These are phyloP conservation scores for Steatocranus sp. DNA, from an alignment of 2,797 vertebrate species.

Conservation along the genomic window DNA sequence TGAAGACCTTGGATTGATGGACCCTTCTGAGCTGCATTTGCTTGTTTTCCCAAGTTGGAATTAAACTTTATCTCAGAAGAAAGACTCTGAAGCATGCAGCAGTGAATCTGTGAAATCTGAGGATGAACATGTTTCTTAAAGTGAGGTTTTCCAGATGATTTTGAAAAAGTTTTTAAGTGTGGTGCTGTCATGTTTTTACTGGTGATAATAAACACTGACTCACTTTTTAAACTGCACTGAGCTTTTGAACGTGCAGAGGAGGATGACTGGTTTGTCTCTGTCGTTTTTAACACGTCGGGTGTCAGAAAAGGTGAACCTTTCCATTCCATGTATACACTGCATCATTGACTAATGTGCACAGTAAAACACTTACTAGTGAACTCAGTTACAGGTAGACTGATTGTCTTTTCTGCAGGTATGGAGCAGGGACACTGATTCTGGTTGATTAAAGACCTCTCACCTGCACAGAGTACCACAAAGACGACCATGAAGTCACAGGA, in stretches of 20 bases:
- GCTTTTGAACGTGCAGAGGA: background rate
- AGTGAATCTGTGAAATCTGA: background rate
- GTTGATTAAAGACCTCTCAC: background rate
- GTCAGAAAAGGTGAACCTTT: background rate
- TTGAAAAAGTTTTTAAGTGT: background rate
- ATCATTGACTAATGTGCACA: background rate
- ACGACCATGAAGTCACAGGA: background rate
- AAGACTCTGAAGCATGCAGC: background rate
- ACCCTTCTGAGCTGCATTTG: background rate
- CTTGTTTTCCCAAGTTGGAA: background rate
- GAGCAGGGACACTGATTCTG: background rate
- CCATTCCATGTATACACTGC: background rate
- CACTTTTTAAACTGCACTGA: constrained; percentile 4
- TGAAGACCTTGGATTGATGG: background rate
- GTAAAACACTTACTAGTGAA: background rate
- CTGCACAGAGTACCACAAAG: background rate
- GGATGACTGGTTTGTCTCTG: background rate
- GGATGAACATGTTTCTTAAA: background rate
- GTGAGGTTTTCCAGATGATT: background rate
- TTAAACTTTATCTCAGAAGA: background rate
- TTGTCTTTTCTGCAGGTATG: background rate
- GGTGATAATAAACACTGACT: constrained; percentile 35
- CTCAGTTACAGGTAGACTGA: background rate
- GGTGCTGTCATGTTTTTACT: constrained; percentile 31
- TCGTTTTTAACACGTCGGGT: accelerated